These are phyloP conservation scores for Eustalomyia histrio DNA, from an alignment of 2,888 invertebrate genomes.

Conservation along the genomic window DNA sequence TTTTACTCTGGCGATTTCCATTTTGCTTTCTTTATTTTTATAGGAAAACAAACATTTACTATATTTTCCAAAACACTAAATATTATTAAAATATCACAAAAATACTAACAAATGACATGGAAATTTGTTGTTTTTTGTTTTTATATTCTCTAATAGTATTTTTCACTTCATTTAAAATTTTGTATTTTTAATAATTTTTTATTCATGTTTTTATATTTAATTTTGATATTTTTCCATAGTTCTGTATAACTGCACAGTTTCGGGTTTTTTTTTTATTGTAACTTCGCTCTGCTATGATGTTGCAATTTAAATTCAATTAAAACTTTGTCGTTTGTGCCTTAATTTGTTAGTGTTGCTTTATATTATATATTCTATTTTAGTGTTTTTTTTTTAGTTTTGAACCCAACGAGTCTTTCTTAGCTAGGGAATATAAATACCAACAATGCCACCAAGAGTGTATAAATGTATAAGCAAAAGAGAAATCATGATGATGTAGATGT, in stretches of 20 bases:
- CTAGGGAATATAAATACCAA: neutral
- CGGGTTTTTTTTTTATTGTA: neutral
- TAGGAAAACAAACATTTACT: too few species aligned
- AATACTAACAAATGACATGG: neutral
- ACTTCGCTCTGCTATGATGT: conserved; percentile 47
- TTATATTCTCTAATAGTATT: neutral
- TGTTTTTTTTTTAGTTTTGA: conserved; percentile 45
- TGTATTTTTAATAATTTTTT: neutral
- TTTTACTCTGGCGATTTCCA: too few species aligned
- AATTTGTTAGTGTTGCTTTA: conserved; percentile 60
- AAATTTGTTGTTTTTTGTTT: neutral
- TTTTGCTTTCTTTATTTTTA: too few species aligned
- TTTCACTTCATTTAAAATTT: neutral
- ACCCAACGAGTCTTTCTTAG: conserved; percentile 29
- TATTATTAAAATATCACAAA: too few species aligned
- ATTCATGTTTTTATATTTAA: conserved; percentile 2
- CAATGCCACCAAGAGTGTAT: neutral
- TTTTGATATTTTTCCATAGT: neutral
- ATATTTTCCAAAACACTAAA: too few species aligned
- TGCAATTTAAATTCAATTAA: conserved; percentile 70
- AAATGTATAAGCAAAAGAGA: neutral
- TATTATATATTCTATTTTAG: conserved; percentile 15
- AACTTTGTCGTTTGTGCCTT: conserved; percentile 67
- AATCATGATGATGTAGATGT: conserved; percentile 1
- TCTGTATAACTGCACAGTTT: neutral